Evolutionary conservation across 1,140 invertebrate species (phyloP).

Genomic region (Drosophila tani): DNA sequence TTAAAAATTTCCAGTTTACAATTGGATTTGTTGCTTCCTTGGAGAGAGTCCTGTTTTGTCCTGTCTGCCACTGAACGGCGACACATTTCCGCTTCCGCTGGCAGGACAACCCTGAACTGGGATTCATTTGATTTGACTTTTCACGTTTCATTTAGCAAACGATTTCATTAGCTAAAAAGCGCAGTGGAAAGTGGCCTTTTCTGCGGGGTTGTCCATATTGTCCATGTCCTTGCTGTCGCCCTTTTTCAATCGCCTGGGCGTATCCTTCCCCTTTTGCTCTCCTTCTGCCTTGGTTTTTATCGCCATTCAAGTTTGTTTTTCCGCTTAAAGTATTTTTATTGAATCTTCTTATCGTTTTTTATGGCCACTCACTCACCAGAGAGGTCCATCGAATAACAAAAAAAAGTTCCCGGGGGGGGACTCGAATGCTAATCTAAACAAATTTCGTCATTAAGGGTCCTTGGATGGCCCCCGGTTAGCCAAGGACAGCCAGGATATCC

Average conservation of each 20-base stretch:
- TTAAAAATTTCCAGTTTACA: conserved; percentile 57
- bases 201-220: conserved; percentile 53
- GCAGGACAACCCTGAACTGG: conserved; percentile 21
- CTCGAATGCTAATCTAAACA: conserved; percentile 84
- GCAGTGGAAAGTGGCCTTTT: conserved; percentile 35
- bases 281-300: conserved; percentile 44
- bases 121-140: conserved; percentile 67
- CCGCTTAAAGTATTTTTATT: conserved; percentile 85
- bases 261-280: conserved; percentile 10
- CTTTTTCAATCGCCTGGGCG: conserved; percentile 62
- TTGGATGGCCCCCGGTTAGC: conserved; percentile 7
- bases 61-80: conserved; percentile 67
- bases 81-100: conserved; percentile 80
- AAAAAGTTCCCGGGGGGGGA: not conserved
- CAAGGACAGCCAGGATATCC: not conserved
- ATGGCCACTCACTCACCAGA: conserved; percentile 66
- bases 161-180: conserved; percentile 84
- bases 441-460: conserved; percentile 78
- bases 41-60: conserved; percentile 8
- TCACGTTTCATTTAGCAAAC: conserved; percentile 84
- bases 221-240: conserved; percentile 37
- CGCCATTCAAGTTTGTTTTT: conserved; percentile 83
- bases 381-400: conserved; percentile 43
- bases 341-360: conserved; percentile 82
- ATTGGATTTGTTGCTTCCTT: conserved; percentile 31